These are phyloP conservation scores for Cynopterus sphinx DNA, from an alignment of 2,797 vertebrate genomes.

Conservation along the genomic window DNA sequence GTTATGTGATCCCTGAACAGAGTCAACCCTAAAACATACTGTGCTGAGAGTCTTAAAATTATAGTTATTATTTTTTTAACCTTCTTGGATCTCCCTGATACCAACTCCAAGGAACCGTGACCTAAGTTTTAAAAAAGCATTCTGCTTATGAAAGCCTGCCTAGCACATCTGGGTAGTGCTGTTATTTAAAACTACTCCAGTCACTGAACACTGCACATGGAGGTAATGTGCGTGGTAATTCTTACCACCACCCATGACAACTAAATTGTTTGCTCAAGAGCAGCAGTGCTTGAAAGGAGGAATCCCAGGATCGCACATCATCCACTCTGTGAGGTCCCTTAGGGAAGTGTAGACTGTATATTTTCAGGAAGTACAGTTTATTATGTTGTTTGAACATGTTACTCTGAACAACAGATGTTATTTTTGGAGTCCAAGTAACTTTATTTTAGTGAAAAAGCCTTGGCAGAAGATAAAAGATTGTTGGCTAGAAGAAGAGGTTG, in stretches of 20 bases:
- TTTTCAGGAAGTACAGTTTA: constrained; percentile 76
- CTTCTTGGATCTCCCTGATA: not conserved
- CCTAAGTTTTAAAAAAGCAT: not conserved
- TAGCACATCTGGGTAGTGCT: not conserved
- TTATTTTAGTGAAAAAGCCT: constrained; percentile 65
- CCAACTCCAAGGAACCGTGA: not conserved
- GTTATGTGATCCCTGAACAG: not conserved
- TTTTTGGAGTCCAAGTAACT: constrained; percentile 74
- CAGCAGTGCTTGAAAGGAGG: not conserved
- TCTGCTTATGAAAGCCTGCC: not conserved
- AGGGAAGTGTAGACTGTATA: constrained; percentile 59
- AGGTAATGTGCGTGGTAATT: not conserved
- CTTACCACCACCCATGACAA: not conserved
- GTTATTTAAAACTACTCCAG: constrained; percentile 14
- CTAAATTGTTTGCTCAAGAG: not conserved
- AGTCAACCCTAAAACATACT: not conserved
- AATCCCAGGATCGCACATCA: not conserved
- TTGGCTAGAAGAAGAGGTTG: constrained; percentile 58
- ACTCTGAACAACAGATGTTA: constrained; percentile 80
- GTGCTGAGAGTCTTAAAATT: not conserved
- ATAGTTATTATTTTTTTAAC: not conserved
- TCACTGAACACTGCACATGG: not conserved
- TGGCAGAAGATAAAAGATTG: constrained; percentile 75
- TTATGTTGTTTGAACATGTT: constrained; percentile 78
- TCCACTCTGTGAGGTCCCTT: constrained; percentile 10